phyloP scores from a whole-genome alignment of 2,797 vertebrate genomes.

The Mormyrus hasselquistii region DNA sequence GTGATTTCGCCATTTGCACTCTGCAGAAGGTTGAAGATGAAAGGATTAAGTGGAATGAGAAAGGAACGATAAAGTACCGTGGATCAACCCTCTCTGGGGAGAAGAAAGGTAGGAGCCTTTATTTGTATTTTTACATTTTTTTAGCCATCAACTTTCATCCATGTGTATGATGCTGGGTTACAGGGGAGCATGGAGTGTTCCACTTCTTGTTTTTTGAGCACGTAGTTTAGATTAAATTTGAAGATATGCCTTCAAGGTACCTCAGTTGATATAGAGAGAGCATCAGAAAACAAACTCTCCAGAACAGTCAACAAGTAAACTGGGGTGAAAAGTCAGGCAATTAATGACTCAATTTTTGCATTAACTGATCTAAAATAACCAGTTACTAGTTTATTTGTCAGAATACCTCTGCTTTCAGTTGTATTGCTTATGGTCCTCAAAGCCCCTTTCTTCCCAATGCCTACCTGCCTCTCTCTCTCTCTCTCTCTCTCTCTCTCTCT shows the following conservation, averaged over 20 bases:
- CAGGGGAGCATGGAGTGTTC: neutral
- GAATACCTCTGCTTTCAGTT: neutral
- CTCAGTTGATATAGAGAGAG: neutral
- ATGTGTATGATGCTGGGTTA: neutral
- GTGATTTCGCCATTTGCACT: neutral
- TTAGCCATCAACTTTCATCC: neutral
- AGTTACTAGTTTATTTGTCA: neutral
- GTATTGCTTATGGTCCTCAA: neutral
- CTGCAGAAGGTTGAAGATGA: slow-evolving; percentile 49
- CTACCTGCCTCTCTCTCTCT: neutral
- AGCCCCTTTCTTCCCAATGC: neutral
- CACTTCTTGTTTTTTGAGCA: neutral
- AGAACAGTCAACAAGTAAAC: neutral
- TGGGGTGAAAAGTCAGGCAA: neutral
- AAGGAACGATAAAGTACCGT: slow-evolving; percentile 59
- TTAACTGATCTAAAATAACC: neutral
- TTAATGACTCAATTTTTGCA: neutral
- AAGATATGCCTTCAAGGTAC: neutral
- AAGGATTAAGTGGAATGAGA: slow-evolving; percentile 59
- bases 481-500: slow-evolving; percentile 2
- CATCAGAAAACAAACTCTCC: neutral
- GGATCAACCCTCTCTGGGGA: slow-evolving; percentile 56
- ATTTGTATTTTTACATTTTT: neutral
- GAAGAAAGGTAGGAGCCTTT: slow-evolving; percentile 71
- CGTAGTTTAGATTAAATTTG: neutral